phyloP scores from a whole-genome alignment of 2,888 invertebrate species.

The Agrotis exclamationis region DNA sequence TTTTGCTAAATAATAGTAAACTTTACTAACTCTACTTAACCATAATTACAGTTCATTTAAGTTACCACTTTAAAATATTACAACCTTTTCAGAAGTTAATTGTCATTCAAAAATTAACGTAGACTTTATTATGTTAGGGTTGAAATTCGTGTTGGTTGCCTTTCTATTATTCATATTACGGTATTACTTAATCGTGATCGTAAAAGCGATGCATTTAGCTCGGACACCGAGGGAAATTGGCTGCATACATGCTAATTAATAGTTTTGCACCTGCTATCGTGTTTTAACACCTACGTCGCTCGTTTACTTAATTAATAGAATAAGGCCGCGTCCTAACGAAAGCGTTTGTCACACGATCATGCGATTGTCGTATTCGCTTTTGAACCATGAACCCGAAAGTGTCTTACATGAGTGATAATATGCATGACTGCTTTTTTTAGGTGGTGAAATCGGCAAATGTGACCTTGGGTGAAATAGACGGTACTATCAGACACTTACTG shows the following conservation, averaged over 20 bases:
- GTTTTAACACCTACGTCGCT: slow-evolving; percentile 49
- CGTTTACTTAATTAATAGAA: slow-evolving; percentile 57
- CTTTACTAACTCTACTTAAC: neutral
- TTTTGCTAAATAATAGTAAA: neutral
- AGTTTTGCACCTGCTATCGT: slow-evolving; percentile 49
- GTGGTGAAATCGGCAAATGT: no score
- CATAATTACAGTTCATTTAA: slow-evolving; percentile 10
- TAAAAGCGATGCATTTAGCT: slow-evolving; percentile 46
- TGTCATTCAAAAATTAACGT: neutral
- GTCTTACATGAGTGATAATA: no score
- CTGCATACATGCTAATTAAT: slow-evolving; percentile 55
- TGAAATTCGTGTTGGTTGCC: neutral
- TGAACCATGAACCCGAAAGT: neutral
- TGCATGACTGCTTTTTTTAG: no score
- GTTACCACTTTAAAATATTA: neutral
- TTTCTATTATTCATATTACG: slow-evolving; percentile 34
- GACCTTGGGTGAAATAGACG: no score
- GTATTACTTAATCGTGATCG: slow-evolving; percentile 10
- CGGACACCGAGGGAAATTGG: slow-evolving; percentile 37
- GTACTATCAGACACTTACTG: no score
- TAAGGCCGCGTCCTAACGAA: slow-evolving; percentile 2
- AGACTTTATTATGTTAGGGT: neutral
- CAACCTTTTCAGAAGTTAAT: neutral
- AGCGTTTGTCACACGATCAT: neutral
- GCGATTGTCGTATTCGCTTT: neutral